Evolutionary conservation across 2,113 vertebrate species (phyloP), one percentile per base, ranked within the genome.

Genomic region (Neogale vison): DNA sequence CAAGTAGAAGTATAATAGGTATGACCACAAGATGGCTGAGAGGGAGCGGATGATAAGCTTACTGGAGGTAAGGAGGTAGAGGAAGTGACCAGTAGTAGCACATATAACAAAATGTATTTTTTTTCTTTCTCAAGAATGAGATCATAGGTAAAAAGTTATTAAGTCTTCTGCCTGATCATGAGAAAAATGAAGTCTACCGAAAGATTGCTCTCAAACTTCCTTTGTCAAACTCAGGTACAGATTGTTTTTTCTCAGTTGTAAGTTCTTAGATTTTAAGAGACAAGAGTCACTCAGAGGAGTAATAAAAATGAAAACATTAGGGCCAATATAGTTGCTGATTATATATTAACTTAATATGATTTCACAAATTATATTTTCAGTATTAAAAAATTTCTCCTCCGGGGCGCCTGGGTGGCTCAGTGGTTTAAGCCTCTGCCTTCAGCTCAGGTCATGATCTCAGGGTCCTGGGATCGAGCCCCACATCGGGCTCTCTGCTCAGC

Each of bases 131-230:
- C 18, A 29, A 99, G 99, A 99, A 99, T 99, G 99, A 99, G 98
- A 98, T 99, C 99, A 98, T 99, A 98, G 99, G 99, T 98, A 99
- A 99, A 99, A 99, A 99, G 98, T 99, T 99, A 98, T 98, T 99
- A 96, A 99, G 99, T 98, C 99, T 99, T 98, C 99, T 99, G 93
- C 99, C 99, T 85, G 99, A 99, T 96, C 98, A 98, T 89, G 99
- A 99, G 97, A 99, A 99, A 87, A 99, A 98, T 0, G 99, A 99
- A 95, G 99, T 99, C 57, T 99, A 99, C 98, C 99, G 99, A 98
- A 99, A 99, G 90, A 99, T 99, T 95, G 99, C 99, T 74, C 98
- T 99, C 79, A 99, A 98, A 29, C 96, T 98, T 98, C 99, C 99
- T 94, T 98, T 99, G 98, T 98, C 98, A 34, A 98, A 98, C 93